phyloP scores from a whole-genome alignment of 1,140 invertebrate species.

The Potamilus streckersoni region DNA sequence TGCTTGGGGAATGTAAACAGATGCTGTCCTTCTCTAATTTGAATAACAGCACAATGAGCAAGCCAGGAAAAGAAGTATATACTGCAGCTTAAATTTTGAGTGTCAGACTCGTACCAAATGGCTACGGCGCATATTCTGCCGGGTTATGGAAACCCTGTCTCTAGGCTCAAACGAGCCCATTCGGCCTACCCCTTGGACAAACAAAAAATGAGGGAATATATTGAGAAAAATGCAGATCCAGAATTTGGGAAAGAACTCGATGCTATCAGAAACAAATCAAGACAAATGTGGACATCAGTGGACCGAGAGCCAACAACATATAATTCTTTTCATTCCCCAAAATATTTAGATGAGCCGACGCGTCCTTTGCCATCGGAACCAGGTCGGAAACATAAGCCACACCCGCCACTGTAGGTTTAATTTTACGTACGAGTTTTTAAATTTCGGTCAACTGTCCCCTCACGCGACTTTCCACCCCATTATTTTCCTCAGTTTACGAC shows the following conservation, averaged over 20 bases:
- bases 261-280: constrained; percentile 47
- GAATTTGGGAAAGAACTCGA: constrained; percentile 37
- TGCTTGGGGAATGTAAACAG: too few relatives aligned
- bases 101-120: constrained; percentile 27
- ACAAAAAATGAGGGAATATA: constrained; percentile 39
- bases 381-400: constrained; percentile 56
- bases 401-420: constrained; percentile 56
- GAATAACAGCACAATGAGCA: too few relatives aligned
- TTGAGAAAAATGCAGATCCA: constrained; percentile 27
- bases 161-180: constrained; percentile 43
- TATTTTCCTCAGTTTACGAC: background rate
- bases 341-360: constrained; percentile 40
- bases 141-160: constrained; percentile 58
- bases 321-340: constrained; percentile 33
- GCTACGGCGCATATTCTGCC: constrained; percentile 60
- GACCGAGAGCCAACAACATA: constrained; percentile 48
- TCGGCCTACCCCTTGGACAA: constrained; percentile 52
- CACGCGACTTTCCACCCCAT: too few relatives aligned
- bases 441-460: background rate
- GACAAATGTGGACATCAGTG: constrained; percentile 44
- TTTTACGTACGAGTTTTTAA: too few relatives aligned
- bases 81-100: too few relatives aligned
- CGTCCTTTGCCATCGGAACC: constrained; percentile 43
- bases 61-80: too few relatives aligned
- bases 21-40: too few relatives aligned